These are phyloP conservation scores for Dolomedes plantarius DNA, from an alignment of 2,888 invertebrate genomes.

Conservation along the genomic window DNA sequence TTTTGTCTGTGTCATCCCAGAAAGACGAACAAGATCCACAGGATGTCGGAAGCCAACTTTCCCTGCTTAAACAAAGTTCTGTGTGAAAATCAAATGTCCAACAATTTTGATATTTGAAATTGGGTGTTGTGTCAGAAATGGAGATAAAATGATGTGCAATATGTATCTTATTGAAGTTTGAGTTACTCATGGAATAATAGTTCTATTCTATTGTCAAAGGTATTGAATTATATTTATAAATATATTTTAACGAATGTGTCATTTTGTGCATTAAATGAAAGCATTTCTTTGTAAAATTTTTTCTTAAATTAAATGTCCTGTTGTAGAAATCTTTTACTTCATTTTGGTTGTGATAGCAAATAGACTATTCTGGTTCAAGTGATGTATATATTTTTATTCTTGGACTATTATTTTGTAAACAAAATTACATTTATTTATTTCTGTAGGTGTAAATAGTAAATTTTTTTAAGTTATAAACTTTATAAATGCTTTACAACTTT, in stretches of 20 bases:
- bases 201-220: too few species aligned
- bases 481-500: background rate
- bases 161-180: too few species aligned
- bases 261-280: too few species aligned
- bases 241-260: too few species aligned
- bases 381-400: constrained; percentile 6
- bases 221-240: too few species aligned
- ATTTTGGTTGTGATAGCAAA: constrained; percentile 4
- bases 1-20: constrained; percentile 22
- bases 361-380: background rate
- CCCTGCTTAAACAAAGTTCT: constrained; percentile 65
- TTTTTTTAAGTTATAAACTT: background rate
- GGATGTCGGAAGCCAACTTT: constrained; percentile 66
- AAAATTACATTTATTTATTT: constrained; percentile 9
- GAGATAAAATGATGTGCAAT: too few species aligned
- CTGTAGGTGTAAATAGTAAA: background rate
- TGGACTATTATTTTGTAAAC: background rate
- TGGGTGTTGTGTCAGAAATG: constrained; percentile 1
- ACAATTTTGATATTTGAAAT: constrained; percentile 12
- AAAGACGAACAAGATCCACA: constrained; percentile 63
- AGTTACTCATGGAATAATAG: background rate
- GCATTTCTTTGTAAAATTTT: too few species aligned
- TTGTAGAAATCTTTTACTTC: background rate
- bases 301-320: too few species aligned
- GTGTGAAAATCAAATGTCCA: constrained; percentile 35